Evolutionary conservation across 2,113 vertebrate species (phyloP).

Genomic region (Amblyopsis rosae): DNA sequence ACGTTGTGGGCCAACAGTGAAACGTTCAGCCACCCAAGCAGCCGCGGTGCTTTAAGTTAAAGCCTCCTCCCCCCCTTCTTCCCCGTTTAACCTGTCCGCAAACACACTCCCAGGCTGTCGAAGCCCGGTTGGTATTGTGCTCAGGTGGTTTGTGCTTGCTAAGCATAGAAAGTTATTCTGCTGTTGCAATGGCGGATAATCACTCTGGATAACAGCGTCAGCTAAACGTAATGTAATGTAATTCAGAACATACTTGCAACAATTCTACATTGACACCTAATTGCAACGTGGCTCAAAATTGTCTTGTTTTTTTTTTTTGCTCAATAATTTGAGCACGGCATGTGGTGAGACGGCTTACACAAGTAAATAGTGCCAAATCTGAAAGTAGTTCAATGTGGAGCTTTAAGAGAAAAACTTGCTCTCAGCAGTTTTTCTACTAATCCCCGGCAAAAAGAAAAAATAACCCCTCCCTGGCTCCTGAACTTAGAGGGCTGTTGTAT

Average conservation of each 20-base stretch:
- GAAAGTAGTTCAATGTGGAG: slow-evolving; percentile 35
- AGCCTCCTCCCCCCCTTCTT: slow-evolving; percentile 1
- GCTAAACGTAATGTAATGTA: too few species aligned
- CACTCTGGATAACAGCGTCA: neutral
- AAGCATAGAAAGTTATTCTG: too few species aligned
- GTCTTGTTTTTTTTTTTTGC: neutral
- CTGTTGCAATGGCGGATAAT: too few species aligned
- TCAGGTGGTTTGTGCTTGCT: too few species aligned
- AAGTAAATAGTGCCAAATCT: slow-evolving; percentile 27
- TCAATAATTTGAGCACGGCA: neutral
- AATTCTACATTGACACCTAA: neutral
- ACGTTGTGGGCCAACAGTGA: neutral
- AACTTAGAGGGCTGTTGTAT: slow-evolving; percentile 37
- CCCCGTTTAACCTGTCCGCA: slow-evolving; percentile 28
- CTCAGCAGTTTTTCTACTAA: slow-evolving; percentile 50
- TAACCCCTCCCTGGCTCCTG: slow-evolving; percentile 29
- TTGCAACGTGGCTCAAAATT: too few species aligned
- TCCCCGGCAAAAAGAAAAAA: slow-evolving; percentile 24
- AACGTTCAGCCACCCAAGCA: slow-evolving; percentile 61
- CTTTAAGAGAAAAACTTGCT: slow-evolving; percentile 44
- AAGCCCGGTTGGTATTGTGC: too few species aligned
- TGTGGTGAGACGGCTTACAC: slow-evolving; percentile 26
- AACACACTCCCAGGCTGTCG: slow-evolving; percentile 23
- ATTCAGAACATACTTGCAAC: too few species aligned
- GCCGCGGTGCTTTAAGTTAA: slow-evolving; percentile 25